These are phyloP conservation scores for Phenacoccus solenopsis DNA, from an alignment of 1,140 invertebrate species.

Conservation along the genomic window DNA sequence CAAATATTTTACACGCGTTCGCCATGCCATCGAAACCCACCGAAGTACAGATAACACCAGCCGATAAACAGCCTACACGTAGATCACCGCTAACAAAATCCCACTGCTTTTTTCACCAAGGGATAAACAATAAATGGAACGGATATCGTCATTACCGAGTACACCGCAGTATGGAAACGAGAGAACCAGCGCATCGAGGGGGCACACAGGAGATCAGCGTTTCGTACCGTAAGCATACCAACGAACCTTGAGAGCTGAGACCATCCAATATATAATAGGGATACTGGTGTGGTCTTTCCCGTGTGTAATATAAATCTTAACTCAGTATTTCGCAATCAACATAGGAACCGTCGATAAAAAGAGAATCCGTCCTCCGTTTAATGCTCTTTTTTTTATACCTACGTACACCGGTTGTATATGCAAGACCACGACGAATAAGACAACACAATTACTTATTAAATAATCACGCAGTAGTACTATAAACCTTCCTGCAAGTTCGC, in stretches of 20 bases:
- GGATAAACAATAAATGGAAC: too few species aligned
- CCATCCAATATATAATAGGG: neutral
- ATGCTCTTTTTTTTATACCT: neutral
- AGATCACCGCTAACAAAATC: too few species aligned
- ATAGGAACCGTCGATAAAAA: neutral
- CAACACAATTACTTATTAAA: conserved; percentile 15
- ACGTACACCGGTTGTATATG: neutral
- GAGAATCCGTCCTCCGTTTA: neutral
- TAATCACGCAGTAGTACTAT: neutral
- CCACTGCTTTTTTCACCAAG: too few species aligned
- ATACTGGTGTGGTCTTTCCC: neutral
- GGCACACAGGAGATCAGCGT: too few species aligned
- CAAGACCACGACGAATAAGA: conserved; percentile 8
- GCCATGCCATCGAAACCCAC: too few species aligned
- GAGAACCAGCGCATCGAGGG: too few species aligned
- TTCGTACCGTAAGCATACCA: too few species aligned
- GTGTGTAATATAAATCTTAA: neutral
- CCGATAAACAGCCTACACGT: too few species aligned
- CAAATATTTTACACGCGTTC: too few species aligned
- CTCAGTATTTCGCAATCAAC: neutral
- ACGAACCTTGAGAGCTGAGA: neutral
- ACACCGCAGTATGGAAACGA: too few species aligned
- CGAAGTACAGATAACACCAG: too few species aligned
- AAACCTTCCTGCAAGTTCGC: neutral
- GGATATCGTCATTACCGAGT: too few species aligned